Evolutionary conservation across 2,113 vertebrate genomes (phyloP).

Genomic region (Saccopteryx bilineata): DNA sequence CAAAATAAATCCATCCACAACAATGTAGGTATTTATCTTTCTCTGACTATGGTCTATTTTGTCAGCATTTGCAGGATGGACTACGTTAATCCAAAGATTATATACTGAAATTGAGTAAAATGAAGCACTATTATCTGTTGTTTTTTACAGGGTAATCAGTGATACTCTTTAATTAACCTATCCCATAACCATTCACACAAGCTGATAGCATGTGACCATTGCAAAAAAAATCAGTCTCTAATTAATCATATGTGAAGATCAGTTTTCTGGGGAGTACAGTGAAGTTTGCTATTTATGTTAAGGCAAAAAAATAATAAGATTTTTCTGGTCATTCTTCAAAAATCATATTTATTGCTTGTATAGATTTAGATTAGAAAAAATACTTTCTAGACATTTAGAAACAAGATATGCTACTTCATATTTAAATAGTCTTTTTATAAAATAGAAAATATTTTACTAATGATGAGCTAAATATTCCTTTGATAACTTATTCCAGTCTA

Average conservation of each 20-base stretch:
- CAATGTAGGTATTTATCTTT: not conserved
- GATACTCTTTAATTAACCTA: not conserved
- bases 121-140: not conserved
- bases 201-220: not conserved
- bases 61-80: not conserved
- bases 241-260: not conserved
- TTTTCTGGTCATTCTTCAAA: constrained; percentile 6
- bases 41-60: not conserved
- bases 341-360: not conserved
- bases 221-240: not conserved
- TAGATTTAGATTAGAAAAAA: not conserved
- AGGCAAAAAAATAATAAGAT: not conserved
- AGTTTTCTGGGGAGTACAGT: not conserved
- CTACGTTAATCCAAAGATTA: not conserved
- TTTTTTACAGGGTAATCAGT: not conserved
- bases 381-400: constrained; percentile 3
- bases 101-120: not conserved
- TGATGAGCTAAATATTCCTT: not conserved
- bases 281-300: not conserved
- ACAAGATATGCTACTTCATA: not conserved
- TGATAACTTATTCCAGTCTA: not conserved
- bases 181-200: not conserved
- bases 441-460: not conserved
- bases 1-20: not conserved
- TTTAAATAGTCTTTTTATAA: not conserved